Percentiles rank a stretch among this genome's conserved stretches.
These are phyloP conservation scores for Neolamprologus cancellatus DNA, from an alignment of 2,113 vertebrate genomes.

Conservation along the genomic window DNA sequence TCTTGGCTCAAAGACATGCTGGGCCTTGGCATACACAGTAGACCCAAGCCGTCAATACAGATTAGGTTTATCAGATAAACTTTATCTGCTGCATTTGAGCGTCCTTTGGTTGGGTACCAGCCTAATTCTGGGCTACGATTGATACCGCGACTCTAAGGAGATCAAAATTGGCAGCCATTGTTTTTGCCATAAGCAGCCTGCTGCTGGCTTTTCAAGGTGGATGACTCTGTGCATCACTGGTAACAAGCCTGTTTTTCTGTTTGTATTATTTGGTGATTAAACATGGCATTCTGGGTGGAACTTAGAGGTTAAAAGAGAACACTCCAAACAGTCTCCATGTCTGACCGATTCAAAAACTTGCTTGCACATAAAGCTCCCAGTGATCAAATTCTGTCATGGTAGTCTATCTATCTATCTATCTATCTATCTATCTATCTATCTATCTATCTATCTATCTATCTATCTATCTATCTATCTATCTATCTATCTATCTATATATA, in stretches of 20 bases:
- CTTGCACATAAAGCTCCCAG: slow-evolving; percentile 63
- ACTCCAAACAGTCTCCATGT: slow-evolving; percentile 33
- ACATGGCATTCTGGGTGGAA: slow-evolving; percentile 65
- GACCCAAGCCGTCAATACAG: slow-evolving; percentile 55
- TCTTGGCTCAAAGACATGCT: slow-evolving; percentile 44
- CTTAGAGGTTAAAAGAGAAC: slow-evolving; percentile 80
- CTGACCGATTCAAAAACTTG: slow-evolving; percentile 79
- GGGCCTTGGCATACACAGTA: slow-evolving; percentile 27
- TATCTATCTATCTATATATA: accelerated
- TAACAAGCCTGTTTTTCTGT: background rate
- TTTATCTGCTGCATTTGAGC: slow-evolving; percentile 56
- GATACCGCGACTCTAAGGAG: slow-evolving; percentile 25
- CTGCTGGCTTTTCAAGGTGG: background rate
- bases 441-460: background rate
- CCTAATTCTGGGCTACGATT: slow-evolving; percentile 32
- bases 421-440: background rate
- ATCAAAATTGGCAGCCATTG: slow-evolving; percentile 2
- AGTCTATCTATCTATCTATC: background rate
- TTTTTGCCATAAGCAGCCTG: slow-evolving; percentile 3
- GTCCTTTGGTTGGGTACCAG: slow-evolving; percentile 35
- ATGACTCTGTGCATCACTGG: background rate
- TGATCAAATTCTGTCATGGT: background rate
- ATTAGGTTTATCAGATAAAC: slow-evolving; percentile 59
- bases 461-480: too few relatives aligned
- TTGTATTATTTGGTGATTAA: background rate